Evolutionary conservation across 2,113 vertebrate species (phyloP).

Genomic region (Marmota monax): DNA sequence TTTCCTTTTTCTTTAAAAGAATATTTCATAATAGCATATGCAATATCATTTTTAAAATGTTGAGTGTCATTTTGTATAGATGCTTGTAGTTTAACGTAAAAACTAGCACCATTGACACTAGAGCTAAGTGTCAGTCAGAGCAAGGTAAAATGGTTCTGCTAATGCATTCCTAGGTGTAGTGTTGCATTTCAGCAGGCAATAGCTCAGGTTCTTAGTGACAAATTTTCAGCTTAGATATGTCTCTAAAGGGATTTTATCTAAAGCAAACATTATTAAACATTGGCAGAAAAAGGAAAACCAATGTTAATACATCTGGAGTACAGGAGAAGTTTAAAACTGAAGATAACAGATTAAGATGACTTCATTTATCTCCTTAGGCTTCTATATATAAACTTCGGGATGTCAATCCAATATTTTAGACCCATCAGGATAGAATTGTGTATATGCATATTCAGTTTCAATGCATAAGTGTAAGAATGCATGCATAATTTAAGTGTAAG

Average conservation of each 20-base stretch:
- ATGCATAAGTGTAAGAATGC: too few relatives aligned
- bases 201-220: background rate
- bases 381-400: background rate
- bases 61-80: background rate
- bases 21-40: background rate
- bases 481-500: too few relatives aligned
- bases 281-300: slow-evolving; percentile 41
- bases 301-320: background rate
- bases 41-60: background rate
- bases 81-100: slow-evolving; percentile 41
- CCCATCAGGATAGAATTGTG: background rate
- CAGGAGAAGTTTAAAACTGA: slow-evolving; percentile 30
- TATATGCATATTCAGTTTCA: background rate
- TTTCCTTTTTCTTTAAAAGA: background rate
- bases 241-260: slow-evolving; percentile 54
- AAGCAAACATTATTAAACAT: slow-evolving; percentile 53
- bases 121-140: background rate
- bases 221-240: slow-evolving; percentile 49
- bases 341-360: slow-evolving; percentile 27
- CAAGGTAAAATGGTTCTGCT: background rate
- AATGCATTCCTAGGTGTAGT: background rate
- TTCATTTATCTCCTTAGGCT: background rate
- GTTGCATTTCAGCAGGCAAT: background rate
- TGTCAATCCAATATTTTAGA: background rate
- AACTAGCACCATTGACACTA: background rate